Conservation (phyloP, 2,113 vertebrate genomes). For the Pseudorasbora parva region DNA sequence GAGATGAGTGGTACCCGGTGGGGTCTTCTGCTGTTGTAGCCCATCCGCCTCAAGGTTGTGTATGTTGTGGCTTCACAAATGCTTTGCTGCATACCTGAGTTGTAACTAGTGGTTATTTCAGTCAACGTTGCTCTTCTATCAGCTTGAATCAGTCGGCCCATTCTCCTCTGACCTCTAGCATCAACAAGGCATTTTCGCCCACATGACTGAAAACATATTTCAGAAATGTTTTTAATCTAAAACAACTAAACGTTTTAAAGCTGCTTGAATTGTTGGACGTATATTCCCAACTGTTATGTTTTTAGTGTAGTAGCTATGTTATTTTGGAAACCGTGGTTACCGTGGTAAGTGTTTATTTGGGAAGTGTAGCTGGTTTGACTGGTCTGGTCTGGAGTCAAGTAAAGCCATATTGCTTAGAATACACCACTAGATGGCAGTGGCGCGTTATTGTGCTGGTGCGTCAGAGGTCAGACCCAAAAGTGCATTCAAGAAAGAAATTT, state of each 20-base stretch:
- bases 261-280: neutral
- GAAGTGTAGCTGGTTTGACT: neutral
- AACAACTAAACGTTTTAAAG: neutral
- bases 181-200: too few relatives aligned
- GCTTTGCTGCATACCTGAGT: too few relatives aligned
- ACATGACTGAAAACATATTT: too few relatives aligned
- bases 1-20: too few relatives aligned
- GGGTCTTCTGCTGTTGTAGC: too few relatives aligned
- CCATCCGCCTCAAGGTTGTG: too few relatives aligned
- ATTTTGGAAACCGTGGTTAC: constrained; percentile 6
- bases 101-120: too few relatives aligned
- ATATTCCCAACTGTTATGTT: neutral
- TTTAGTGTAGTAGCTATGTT: neutral
- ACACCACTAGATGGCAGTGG: constrained; percentile 50
- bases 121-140: too few relatives aligned
- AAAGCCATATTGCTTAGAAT: neutral
- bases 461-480: neutral
- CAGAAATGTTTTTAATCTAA: neutral
- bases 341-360: neutral
- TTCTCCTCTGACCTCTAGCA: too few relatives aligned
- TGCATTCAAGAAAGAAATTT: neutral
- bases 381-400: neutral
- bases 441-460: too few relatives aligned
- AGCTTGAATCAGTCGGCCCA: too few relatives aligned
- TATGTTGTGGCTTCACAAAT: too few relatives aligned